Conservation (phyloP, 2,113 vertebrate species). For the Lagopus leucura region DNA sequence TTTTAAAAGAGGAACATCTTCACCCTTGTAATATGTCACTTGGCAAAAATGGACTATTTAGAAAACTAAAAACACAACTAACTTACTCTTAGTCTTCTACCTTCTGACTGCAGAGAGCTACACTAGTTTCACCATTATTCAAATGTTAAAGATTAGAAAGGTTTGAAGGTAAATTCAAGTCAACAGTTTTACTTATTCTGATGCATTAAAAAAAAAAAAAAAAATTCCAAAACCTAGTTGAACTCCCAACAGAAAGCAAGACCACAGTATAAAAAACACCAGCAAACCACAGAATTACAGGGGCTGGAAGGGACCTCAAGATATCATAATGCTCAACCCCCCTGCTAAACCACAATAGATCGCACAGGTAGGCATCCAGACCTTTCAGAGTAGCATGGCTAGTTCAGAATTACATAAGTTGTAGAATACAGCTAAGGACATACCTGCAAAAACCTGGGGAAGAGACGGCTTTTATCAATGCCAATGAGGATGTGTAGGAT, state of each 20-base stretch:
- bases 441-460: constrained; percentile 90
- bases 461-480: constrained; percentile 83
- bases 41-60: constrained; percentile 18
- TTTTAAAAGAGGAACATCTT: constrained; percentile 44
- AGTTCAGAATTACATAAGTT: not conserved
- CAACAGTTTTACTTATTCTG: not conserved
- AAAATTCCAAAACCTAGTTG: not conserved
- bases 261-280: not conserved
- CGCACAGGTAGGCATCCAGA: not conserved
- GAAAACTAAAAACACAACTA: constrained; percentile 45
- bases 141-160: constrained; percentile 5
- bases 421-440: not conserved
- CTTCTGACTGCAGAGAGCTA: not conserved
- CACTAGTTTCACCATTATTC: not conserved
- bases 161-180: not conserved
- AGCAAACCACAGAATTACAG: not conserved
- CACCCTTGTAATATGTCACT: not conserved
- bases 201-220: not conserved
- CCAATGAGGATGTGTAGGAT: constrained; percentile 88
- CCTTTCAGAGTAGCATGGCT: not conserved
- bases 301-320: too few species aligned
- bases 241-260: not conserved
- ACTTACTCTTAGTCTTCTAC: not conserved
- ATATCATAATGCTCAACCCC: too few species aligned
- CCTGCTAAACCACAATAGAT: too few species aligned